Conservation (phyloP, 2,797 vertebrate genomes). For the Melanotaenia nigrans region DNA sequence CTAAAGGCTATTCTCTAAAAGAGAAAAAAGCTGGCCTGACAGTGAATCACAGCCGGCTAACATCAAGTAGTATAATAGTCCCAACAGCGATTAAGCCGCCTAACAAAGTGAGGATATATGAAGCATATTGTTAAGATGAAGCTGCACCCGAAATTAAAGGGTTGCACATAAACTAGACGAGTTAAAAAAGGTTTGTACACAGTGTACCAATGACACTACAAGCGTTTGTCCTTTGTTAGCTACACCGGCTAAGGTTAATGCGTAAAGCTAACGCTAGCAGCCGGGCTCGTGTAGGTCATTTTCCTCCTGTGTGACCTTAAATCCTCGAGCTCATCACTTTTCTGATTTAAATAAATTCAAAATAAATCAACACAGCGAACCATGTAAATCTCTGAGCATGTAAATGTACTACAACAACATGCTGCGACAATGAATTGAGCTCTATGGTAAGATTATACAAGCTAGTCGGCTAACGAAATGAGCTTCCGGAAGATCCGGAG, state of each 20-base stretch:
- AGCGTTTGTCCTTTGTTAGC: constrained; percentile 80
- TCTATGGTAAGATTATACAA: neutral
- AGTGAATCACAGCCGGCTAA: constrained; percentile 17
- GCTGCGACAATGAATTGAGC: no score
- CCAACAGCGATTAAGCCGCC: no score
- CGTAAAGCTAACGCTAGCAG: constrained; percentile 57
- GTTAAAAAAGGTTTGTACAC: constrained; percentile 19
- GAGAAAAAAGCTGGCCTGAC: neutral
- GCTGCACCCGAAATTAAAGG: rapidly evolving
- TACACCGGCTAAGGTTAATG: constrained; percentile 75
- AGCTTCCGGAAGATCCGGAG: constrained; percentile 16
- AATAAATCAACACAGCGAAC: rapidly evolving
- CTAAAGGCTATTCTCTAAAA: neutral
- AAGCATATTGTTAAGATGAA: rapidly evolving
- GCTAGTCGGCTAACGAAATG: constrained; percentile 52
- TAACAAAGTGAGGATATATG: neutral
- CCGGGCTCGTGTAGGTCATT: constrained; percentile 78
- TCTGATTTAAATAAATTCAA: rapidly evolving
- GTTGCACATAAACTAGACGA: rapidly evolving
- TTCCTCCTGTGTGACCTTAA: constrained; percentile 66
- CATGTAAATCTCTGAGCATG: rapidly evolving
- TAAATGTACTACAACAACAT: no score
- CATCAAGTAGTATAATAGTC: neutral
- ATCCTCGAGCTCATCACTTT: neutral
- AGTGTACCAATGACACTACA: constrained; percentile 37